Conservation (phyloP, 2,797 vertebrate genomes). For the Cryptoblepharus egeriae region DNA sequence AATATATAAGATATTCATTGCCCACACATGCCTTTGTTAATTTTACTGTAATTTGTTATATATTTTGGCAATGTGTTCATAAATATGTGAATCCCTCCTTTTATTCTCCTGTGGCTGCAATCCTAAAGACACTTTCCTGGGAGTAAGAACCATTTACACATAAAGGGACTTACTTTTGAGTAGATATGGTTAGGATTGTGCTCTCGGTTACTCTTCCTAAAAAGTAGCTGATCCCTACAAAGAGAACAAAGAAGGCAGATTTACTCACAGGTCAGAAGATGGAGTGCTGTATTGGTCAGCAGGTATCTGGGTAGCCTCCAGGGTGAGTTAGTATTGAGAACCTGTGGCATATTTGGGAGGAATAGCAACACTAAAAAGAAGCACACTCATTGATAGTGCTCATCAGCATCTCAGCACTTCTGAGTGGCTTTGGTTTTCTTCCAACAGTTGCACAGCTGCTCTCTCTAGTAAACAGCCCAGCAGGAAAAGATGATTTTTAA, state of each 20-base stretch:
- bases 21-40: no score
- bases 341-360: conserved; percentile 10
- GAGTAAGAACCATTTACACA: no score
- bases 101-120: no score
- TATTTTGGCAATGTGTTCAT: no score
- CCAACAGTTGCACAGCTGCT: conserved; percentile 11
- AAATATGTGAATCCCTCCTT: no score
- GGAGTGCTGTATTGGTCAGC: conserved; percentile 32
- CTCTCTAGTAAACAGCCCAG: not conserved
- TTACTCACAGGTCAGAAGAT: conserved; percentile 59
- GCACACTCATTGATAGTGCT: not conserved
- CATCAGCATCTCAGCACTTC: not conserved
- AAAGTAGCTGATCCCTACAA: not conserved
- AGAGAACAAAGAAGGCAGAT: not conserved
- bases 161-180: no score
- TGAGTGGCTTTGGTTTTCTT: not conserved
- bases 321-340: not conserved
- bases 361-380: not conserved
- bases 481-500: not conserved
- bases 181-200: no score
- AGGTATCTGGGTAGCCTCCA: conserved; percentile 29
- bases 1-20: no score
- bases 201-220: not conserved
- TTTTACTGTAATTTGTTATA: no score
- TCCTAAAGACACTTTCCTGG: no score